Evolutionary conservation across 2,888 invertebrate genomes (phyloP).

Genomic region (Apamea anceps): DNA sequence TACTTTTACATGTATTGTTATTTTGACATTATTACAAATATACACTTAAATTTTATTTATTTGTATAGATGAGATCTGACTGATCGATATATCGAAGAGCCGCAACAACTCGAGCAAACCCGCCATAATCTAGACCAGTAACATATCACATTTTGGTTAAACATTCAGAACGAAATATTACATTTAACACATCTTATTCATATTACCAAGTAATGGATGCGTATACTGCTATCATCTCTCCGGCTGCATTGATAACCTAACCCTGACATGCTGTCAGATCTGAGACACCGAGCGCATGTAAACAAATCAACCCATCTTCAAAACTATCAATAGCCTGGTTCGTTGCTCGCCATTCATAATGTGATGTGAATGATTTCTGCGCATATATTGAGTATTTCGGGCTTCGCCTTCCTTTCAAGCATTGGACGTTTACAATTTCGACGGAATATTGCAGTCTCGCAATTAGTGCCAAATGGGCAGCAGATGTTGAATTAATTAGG

Average conservation of each 20-base stretch:
- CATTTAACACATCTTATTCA: constrained; percentile 1
- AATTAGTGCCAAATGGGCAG: constrained; percentile 13
- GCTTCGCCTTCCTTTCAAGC: not conserved
- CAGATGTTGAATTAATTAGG: constrained; percentile 1
- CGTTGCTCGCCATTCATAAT: constrained; percentile 26
- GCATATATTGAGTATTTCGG: not conserved
- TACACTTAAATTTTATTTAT: too few relatives aligned
- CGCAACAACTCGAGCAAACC: not conserved
- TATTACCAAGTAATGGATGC: constrained; percentile 1
- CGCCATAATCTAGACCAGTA: not conserved
- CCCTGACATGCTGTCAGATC: constrained; percentile 49
- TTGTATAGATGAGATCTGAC: not conserved
- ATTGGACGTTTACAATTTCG: not conserved
- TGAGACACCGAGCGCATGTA: constrained; percentile 13
- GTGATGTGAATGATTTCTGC: constrained; percentile 2
- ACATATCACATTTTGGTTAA: not conserved
- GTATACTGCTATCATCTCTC: not conserved
- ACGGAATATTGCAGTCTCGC: not conserved
- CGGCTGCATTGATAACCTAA: constrained; percentile 45
- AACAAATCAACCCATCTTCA: constrained; percentile 43
- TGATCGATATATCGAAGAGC: not conserved
- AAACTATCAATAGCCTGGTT: constrained; percentile 22
- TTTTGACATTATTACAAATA: too few relatives aligned
- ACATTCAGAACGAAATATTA: not conserved
- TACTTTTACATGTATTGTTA: too few relatives aligned